Evolutionary conservation across 2,797 vertebrate genomes (phyloP), one percentile per base, ranked within the genome.

Genomic region (Astyanax mexicanus): DNA sequence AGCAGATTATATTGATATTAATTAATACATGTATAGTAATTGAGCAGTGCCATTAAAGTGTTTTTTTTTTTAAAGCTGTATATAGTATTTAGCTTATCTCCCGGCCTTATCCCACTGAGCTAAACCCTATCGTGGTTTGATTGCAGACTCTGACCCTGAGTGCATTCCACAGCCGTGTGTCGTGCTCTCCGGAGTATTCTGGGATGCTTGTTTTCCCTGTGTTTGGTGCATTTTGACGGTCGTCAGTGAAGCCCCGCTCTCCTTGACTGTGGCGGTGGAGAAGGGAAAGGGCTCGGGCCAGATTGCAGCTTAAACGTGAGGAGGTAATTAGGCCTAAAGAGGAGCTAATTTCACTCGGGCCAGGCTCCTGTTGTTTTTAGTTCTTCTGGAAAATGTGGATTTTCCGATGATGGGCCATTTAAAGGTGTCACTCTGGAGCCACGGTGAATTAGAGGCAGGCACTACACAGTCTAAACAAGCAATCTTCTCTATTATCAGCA

Each of bases 341-440:
- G 91, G 92, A 95, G 92, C 93, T 94, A 93, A 95, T 95, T 95
- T 93, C 80, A 71, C 91, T 91, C 91, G 88, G 64, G 88, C 90
- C 83, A 78, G 89, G 85, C 91, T 90, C 87, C 88, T 93, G 89
- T 88, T 90, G 84, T 93, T 94, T 94, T 90, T 92, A 93, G 92
- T 86, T 87, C 90, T 92, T 91, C 91, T 93, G 92, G 88, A 91
- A 95, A 96, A 96, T 95, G 91, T 93, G 94, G 93, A 87, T 93
- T 95, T 95, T 94, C 91, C 91, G 93, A 94, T 94, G 95, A 94
- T 92, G 92, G 76, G 90, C 90, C 92, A 92, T 94, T 97, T 96
- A 94, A 94, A 94, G 92, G 93, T 96, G 95, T 96, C 95, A 96
- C 89, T 83, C 89, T 96, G 96, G 95, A 97, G 96, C 95, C 96